These are phyloP conservation scores for Tenebrio molitor DNA, from an alignment of 1,140 invertebrate genomes.

Conservation along the genomic window DNA sequence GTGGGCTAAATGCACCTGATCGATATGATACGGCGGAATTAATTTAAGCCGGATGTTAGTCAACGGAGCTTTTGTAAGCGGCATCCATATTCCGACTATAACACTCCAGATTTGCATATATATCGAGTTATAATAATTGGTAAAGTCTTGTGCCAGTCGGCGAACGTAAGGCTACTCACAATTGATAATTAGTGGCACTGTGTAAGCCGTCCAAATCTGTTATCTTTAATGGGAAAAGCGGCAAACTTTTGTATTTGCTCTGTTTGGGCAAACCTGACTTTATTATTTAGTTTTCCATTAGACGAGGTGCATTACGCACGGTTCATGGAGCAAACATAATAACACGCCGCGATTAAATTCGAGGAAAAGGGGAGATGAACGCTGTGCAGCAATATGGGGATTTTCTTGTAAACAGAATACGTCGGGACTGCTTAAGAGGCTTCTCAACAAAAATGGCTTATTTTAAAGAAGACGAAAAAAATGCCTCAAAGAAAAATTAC, in stretches of 20 bases:
- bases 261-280: conserved; percentile 26
- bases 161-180: background rate
- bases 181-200: background rate
- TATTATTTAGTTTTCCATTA: conserved; percentile 47
- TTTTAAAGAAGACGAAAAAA: conserved; percentile 6
- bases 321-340: conserved; percentile 47
- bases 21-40: conserved; percentile 20
- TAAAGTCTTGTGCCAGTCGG: background rate
- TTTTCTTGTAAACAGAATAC: conserved; percentile 32
- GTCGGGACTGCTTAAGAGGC: conserved; percentile 12
- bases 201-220: background rate
- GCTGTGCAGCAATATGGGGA: conserved; percentile 15
- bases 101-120: conserved; percentile 41
- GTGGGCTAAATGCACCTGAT: conserved; percentile 10
- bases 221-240: background rate
- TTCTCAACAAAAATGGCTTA: conserved; percentile 16
- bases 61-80: conserved; percentile 22
- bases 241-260: conserved; percentile 7
- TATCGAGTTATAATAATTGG: conserved; percentile 46
- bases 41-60: conserved; percentile 16
- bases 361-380: conserved; percentile 37
- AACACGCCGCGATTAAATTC: conserved; percentile 42
- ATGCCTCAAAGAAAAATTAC: too few relatives aligned
- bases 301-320: conserved; percentile 41
- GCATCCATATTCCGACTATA: background rate